These are phyloP conservation scores for Nothobranchius kuhntae DNA, from an alignment of 2,113 vertebrate species.

Conservation along the genomic window DNA sequence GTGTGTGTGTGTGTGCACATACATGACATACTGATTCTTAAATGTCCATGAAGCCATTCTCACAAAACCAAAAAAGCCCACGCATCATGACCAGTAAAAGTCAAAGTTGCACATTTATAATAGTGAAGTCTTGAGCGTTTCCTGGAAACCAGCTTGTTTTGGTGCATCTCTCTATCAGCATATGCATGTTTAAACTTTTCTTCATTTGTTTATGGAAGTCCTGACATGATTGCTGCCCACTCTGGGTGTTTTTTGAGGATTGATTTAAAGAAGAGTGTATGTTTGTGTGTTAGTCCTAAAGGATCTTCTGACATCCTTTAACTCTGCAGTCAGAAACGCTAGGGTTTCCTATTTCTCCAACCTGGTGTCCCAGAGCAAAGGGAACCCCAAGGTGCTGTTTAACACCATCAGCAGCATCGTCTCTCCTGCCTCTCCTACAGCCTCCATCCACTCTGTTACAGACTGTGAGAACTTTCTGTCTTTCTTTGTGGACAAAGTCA, in stretches of 20 bases:
- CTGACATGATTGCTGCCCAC: background rate
- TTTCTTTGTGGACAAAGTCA: no score
- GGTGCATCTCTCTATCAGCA: background rate
- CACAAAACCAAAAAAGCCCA: constrained; percentile 49
- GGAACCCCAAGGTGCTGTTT: no score
- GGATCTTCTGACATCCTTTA: no score
- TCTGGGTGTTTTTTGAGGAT: constrained; percentile 9
- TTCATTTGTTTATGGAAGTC: constrained; percentile 16
- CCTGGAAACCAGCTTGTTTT: constrained; percentile 2
- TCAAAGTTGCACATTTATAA: constrained; percentile 22
- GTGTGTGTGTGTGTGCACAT: constrained; percentile 14
- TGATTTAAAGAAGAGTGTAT: background rate
- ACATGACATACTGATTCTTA: constrained; percentile 59
- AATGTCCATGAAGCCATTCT: constrained; percentile 59
- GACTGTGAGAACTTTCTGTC: no score
- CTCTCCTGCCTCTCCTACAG: no score
- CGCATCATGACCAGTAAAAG: constrained; percentile 27
- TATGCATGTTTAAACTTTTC: constrained; percentile 1
- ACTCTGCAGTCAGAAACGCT: no score
- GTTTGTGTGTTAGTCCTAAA: background rate
- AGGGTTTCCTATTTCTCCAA: no score
- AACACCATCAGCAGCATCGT: no score
- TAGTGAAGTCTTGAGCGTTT: constrained; percentile 13
- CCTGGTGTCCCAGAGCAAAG: no score
- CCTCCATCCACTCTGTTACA: no score